A percentile compares a stretch with the other conserved stretches of the same genome.
These are phyloP conservation scores for Calephelis perditalis DNA, from an alignment of 2,888 invertebrate species.

Conservation along the genomic window DNA sequence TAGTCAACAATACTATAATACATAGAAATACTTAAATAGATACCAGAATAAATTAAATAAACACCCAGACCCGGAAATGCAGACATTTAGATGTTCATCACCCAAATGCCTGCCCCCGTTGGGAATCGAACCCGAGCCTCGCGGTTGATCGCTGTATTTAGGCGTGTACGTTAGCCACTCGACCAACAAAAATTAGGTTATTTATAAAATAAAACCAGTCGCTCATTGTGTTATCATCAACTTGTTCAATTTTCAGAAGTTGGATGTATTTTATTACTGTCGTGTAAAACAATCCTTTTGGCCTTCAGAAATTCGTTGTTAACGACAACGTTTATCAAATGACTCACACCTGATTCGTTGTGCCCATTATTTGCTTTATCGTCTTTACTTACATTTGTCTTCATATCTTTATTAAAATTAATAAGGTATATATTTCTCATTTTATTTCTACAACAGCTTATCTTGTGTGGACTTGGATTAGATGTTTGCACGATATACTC, in stretches of 20 bases:
- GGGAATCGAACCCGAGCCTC: too few species aligned
- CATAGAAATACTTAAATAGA: too few species aligned
- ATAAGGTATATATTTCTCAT: constrained; percentile 33
- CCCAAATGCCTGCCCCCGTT: too few species aligned
- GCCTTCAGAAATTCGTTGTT: constrained; percentile 56
- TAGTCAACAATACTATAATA: too few species aligned
- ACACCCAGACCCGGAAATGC: too few species aligned
- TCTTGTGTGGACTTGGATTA: constrained; percentile 37
- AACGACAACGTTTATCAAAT: constrained; percentile 52
- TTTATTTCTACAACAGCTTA: constrained; percentile 40
- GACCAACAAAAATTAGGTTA: too few species aligned
- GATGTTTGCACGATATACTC: constrained; percentile 83
- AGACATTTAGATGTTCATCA: too few species aligned
- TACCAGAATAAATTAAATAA: too few species aligned
- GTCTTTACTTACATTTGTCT: constrained; percentile 17
- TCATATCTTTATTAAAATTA: constrained; percentile 23
- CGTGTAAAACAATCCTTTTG: constrained; percentile 50
- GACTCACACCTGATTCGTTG: constrained; percentile 32
- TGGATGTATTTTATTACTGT: constrained; percentile 66
- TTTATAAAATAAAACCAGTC: neutral
- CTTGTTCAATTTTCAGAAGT: constrained; percentile 38
- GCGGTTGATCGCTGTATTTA: too few species aligned
- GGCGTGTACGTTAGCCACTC: too few species aligned
- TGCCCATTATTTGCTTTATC: constrained; percentile 15
- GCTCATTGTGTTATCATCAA: constrained; percentile 21